These are phyloP conservation scores for Lasioglossum oenotherae DNA, from an alignment of 2,888 invertebrate genomes.

Conservation along the genomic window DNA sequence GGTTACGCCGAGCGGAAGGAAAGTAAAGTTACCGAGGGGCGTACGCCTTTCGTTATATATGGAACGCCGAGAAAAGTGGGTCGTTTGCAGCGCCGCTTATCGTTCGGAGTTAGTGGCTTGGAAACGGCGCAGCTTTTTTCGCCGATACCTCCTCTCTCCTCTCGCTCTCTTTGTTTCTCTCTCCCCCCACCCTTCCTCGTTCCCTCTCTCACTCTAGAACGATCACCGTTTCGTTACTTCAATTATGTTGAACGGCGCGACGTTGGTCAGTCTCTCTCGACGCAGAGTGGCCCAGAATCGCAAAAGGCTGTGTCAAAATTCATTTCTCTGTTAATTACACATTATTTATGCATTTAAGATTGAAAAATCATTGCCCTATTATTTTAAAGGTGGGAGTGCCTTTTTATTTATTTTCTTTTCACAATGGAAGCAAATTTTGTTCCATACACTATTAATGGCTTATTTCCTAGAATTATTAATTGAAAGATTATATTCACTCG, in stretches of 20 bases:
- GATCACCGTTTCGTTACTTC: constrained; percentile 60
- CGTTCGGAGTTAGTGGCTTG: constrained; percentile 60
- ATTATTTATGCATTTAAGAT: too few species aligned
- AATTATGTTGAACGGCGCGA: constrained; percentile 61
- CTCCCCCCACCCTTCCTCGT: not conserved
- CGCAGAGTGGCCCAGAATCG: not conserved
- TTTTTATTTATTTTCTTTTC: too few species aligned
- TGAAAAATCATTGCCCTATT: too few species aligned
- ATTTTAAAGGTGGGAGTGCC: too few species aligned
- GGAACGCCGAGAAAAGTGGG: constrained; percentile 62
- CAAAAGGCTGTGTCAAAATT: not conserved
- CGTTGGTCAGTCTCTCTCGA: constrained; percentile 16
- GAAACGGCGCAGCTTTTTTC: constrained; percentile 58
- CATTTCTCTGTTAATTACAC: not conserved
- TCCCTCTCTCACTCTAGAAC: not conserved
- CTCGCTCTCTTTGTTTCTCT: not conserved
- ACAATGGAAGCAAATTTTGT: too few species aligned
- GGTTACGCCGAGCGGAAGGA: constrained; percentile 49
- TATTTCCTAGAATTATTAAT: too few species aligned
- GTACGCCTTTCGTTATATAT: constrained; percentile 50
- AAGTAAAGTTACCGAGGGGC: constrained; percentile 52
- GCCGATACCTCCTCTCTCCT: constrained; percentile 4
- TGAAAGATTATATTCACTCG: too few species aligned
- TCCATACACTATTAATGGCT: too few species aligned
- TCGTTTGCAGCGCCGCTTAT: constrained; percentile 65